phyloP scores from a whole-genome alignment of 2,797 vertebrate species.

The Melanotaenia boesemani region DNA sequence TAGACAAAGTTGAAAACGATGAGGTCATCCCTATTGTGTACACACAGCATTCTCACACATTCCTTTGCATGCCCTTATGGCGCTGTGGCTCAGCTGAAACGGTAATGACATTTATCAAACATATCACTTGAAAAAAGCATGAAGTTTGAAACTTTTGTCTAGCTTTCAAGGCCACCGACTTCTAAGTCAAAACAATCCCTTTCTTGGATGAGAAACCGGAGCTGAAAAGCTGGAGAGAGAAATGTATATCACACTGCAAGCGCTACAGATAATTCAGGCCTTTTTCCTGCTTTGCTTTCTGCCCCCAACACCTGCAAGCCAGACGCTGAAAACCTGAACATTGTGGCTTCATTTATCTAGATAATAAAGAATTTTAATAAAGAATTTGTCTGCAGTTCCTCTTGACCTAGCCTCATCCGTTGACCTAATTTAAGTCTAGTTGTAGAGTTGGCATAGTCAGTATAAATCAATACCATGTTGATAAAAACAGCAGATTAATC shows the following conservation, averaged over 20 bases:
- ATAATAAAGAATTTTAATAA: conserved; percentile 13
- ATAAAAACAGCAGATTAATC: not conserved
- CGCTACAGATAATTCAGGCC: conserved; percentile 47
- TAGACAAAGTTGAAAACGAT: conserved; percentile 67
- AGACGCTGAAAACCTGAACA: conserved; percentile 60
- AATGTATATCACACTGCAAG: conserved; percentile 52
- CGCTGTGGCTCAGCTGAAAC: conserved; percentile 38
- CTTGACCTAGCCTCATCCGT: not conserved
- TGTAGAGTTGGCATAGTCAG: not conserved
- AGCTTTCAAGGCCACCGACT: conserved; percentile 36
- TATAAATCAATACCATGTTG: not conserved
- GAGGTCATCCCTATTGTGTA: conserved; percentile 80
- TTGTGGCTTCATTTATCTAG: conserved; percentile 33
- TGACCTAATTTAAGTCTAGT: not conserved
- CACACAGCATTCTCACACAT: conserved; percentile 62
- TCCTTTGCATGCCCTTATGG: conserved; percentile 44
- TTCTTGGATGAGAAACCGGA: conserved; percentile 47
- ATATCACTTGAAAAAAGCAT: conserved; percentile 22
- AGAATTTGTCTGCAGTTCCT: conserved; percentile 13
- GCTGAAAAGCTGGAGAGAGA: conserved; percentile 44
- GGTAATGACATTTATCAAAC: conserved; percentile 25
- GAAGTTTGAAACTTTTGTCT: conserved; percentile 42
- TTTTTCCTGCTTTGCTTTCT: conserved; percentile 67
- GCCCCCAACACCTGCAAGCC: conserved; percentile 66
- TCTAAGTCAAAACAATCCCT: conserved; percentile 42